Base-by-base conservation (phyloP, 2,113 vertebrate species). In the Anhinga rufa region DNA sequence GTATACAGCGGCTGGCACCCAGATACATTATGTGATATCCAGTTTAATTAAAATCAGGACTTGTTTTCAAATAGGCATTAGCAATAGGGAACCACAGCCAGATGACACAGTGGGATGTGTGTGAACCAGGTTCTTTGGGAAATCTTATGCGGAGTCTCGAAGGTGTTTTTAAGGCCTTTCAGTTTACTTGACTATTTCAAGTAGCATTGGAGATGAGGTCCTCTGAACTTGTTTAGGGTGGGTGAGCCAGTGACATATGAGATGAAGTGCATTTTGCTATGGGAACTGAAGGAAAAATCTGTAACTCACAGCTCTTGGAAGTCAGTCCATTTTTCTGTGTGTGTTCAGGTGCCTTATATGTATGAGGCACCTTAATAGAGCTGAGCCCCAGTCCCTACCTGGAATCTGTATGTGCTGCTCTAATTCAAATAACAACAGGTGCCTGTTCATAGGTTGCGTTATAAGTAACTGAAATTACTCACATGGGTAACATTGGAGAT, bases 401-500 rank as follows among this genome's bases (percentile, higher is more conserved):
- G 48, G 38, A 72, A 69, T 69, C 66, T 91, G 5, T 51, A 26
- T 10, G 17, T 64, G 29, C 68, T 84, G 22, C 69, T 92, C 22
- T 62, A 68, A 91, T 76, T 61, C 78, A 74, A 83, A n/a, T 42
- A 70, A 57, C 34, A 97, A 65, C 74, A 85, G 93, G 82, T 88
- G 36, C 40, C 68, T 79, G 40, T 65, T 91, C 91, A 49, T 49
- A 61, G n/a, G 48, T 49, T 72, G 32, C 49, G 54, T 78, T 95
- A 15, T 68, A 76, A 92, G 48, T 49, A 86, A 69, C 71, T 81
- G 75, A 75, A 77, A 83, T 81, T 54, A 62, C 49, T 95, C 88
- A 83, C 64, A 42, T 86, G 86, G 80, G 55, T 86, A 81, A 74
- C 31, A 6, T 88, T 71, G 86, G 64, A 93, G 93, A 97, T 97